A percentile compares a stretch with the other conserved stretches of the same genome.
These are phyloP conservation scores for Lophotriccus pileatus DNA, from an alignment of 2,797 vertebrate genomes.

Conservation along the genomic window DNA sequence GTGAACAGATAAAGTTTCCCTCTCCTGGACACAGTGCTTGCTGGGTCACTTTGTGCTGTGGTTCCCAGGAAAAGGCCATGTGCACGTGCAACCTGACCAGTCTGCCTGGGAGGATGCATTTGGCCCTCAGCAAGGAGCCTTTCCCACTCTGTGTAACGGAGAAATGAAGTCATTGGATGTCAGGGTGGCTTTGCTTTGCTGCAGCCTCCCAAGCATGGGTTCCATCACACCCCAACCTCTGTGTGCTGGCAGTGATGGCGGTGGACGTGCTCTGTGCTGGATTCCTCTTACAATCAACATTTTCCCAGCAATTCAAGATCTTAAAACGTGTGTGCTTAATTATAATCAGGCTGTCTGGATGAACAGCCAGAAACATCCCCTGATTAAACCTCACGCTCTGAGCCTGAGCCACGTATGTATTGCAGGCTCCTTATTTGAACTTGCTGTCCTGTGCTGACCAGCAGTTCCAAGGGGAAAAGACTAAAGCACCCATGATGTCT, in stretches of 20 bases:
- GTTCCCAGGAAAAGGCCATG: background rate
- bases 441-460: background rate
- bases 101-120: background rate
- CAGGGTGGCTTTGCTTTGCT: background rate
- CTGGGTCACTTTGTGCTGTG: background rate
- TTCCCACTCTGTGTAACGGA: background rate
- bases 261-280: background rate
- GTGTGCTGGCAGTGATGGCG: rapidly evolving
- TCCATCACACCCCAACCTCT: background rate
- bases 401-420: background rate
- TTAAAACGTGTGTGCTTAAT: background rate
- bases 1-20: background rate
- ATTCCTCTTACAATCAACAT: background rate
- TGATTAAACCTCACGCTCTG: background rate
- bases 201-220: rapidly evolving
- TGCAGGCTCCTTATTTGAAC: background rate
- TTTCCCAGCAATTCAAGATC: background rate
- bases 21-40: rapidly evolving
- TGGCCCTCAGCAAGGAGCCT: background rate
- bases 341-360: background rate
- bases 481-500: background rate
- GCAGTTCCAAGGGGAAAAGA: background rate
- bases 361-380: background rate
- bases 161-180: background rate
- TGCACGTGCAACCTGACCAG: background rate